Percentiles rank a stretch among this genome's conserved stretches.
Conservation (phyloP, 1,140 invertebrate genomes). For the Epicauta chinensis region DNA sequence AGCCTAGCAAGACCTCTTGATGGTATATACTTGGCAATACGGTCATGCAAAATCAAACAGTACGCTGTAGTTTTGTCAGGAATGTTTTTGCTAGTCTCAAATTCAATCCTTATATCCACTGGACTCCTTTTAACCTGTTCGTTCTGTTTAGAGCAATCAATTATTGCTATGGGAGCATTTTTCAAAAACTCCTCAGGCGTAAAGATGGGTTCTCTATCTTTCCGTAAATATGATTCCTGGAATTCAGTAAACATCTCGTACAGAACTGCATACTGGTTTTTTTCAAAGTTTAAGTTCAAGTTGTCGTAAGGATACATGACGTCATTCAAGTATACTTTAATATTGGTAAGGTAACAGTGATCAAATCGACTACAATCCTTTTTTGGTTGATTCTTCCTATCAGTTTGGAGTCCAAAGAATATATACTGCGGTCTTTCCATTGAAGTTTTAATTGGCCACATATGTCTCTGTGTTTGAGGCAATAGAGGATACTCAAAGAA, state of each 20-base stretch:
- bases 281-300: conserved; percentile 23
- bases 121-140: conserved; percentile 6
- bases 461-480: too few species aligned
- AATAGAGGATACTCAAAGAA: too few species aligned
- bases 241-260: conserved; percentile 32
- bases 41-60: conserved; percentile 30
- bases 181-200: neutral
- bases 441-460: too few species aligned
- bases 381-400: too few species aligned
- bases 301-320: conserved; percentile 31
- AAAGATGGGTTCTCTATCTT: conserved; percentile 7
- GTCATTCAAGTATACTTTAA: conserved; percentile 29
- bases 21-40: conserved; percentile 20
- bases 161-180: conserved; percentile 23
- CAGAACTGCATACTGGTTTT: conserved; percentile 14
- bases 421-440: too few species aligned
- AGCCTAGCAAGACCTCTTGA: conserved; percentile 11
- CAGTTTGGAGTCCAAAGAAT: too few species aligned
- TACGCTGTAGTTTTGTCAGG: conserved; percentile 24
- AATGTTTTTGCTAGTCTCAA: conserved; percentile 22
- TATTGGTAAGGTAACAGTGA: conserved; percentile 20
- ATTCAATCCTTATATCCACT: conserved; percentile 22
- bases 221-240: conserved; percentile 22
- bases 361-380: conserved; percentile 21
- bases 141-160: conserved; percentile 31